Percentiles rank a stretch among this genome's conserved stretches.
phyloP scores from a whole-genome alignment of 2,888 invertebrate genomes.

The Automeris io region DNA sequence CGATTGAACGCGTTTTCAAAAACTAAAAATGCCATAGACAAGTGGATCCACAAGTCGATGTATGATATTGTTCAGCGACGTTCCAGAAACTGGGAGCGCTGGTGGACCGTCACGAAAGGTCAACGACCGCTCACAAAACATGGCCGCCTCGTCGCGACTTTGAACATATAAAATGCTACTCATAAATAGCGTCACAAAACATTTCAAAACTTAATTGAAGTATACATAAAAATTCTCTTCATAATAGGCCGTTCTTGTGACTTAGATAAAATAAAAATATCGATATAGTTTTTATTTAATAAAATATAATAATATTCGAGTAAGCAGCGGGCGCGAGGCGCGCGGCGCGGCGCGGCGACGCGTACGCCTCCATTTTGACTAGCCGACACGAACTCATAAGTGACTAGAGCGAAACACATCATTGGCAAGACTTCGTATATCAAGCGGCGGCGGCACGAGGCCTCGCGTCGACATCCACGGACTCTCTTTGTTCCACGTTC shows the following conservation, averaged over 20 bases:
- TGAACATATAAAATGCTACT: slow-evolving; percentile 50
- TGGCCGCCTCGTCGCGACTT: slow-evolving; percentile 33
- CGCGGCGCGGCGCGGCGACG: slow-evolving; percentile 16
- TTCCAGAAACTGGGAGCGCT: too few relatives aligned
- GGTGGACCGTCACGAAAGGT: slow-evolving; percentile 10
- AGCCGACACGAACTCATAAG: slow-evolving; percentile 68
- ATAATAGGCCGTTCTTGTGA: slow-evolving; percentile 67
- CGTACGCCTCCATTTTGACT: slow-evolving; percentile 42
- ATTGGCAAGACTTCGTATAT: slow-evolving; percentile 60
- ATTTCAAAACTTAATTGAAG: slow-evolving; percentile 50
- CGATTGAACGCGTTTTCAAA: too few relatives aligned
- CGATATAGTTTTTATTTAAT: slow-evolving; percentile 6
- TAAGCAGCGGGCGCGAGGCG: slow-evolving; percentile 13
- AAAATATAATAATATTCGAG: slow-evolving; percentile 17
- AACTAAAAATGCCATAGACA: too few relatives aligned
- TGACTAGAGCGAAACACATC: slow-evolving; percentile 69
- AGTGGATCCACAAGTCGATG: too few relatives aligned
- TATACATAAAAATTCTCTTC: slow-evolving; percentile 48
- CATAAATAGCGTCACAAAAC: slow-evolving; percentile 51
- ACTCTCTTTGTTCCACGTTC: background rate
- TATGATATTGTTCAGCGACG: too few relatives aligned
- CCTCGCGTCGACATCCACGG: slow-evolving; percentile 16
- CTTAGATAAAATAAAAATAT: slow-evolving; percentile 42
- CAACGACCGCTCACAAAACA: slow-evolving; percentile 36
- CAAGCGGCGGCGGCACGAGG: slow-evolving; percentile 12